Conservation (phyloP, 2,113 vertebrate genomes). For the Daboia siamensis region DNA sequence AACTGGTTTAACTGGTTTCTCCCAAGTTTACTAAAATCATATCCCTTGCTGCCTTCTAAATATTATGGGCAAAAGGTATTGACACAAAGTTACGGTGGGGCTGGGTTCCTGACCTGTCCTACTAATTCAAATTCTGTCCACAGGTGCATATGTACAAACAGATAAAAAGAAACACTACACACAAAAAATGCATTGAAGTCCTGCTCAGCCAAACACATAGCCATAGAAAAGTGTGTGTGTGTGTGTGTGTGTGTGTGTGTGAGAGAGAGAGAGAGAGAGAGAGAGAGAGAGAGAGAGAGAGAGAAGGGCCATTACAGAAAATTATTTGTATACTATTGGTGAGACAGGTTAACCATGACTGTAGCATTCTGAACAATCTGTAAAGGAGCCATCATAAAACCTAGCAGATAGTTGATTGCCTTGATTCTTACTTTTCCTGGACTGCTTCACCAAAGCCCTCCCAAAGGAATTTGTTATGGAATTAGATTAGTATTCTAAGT, state of each 20-base stretch:
- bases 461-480: not conserved
- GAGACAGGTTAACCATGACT: not conserved
- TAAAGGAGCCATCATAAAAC: not conserved
- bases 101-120: not conserved
- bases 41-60: not conserved
- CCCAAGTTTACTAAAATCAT: not conserved
- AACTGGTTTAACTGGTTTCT: not conserved
- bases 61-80: not conserved
- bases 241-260: too few relatives aligned
- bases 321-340: not conserved
- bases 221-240: not conserved
- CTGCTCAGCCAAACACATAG: not conserved
- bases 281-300: not conserved
- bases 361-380: not conserved
- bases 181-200: not conserved
- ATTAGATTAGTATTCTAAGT: constrained; percentile 14
- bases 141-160: not conserved
- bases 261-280: too few relatives aligned
- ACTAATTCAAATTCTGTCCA: not conserved
- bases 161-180: not conserved
- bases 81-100: not conserved
- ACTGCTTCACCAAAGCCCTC: not conserved
- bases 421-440: too few relatives aligned
- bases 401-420: too few relatives aligned
- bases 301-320: too few relatives aligned